These are phyloP conservation scores for Paedocypris sp. DNA, from an alignment of 2,113 vertebrate genomes.

Conservation along the genomic window DNA sequence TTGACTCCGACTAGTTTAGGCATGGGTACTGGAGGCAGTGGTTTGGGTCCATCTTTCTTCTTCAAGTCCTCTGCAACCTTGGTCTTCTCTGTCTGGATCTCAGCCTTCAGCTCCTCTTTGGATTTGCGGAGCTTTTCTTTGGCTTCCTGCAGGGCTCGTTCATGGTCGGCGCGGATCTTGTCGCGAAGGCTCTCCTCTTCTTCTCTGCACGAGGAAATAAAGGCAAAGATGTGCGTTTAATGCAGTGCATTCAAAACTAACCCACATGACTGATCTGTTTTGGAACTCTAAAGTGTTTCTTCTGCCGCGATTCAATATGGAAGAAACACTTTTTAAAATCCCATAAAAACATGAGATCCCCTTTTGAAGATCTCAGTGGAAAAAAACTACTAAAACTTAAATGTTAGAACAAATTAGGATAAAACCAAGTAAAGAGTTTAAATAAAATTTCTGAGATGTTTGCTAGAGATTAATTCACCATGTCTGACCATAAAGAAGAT, in stretches of 20 bases:
- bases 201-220: constrained; percentile 62
- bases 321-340: no score
- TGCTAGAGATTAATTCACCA: no score
- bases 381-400: no score
- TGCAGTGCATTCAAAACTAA: background rate
- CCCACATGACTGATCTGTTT: no score
- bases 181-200: constrained; percentile 92
- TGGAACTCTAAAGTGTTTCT: no score
- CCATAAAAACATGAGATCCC: no score
- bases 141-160: constrained; percentile 91
- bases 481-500: no score
- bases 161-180: constrained; percentile 95
- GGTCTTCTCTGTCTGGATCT: constrained; percentile 95
- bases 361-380: no score
- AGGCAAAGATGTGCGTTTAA: background rate
- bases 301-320: no score
- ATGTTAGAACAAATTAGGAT: no score
- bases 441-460: no score
- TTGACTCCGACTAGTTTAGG: constrained; percentile 83
- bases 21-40: constrained; percentile 80
- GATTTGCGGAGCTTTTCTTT: constrained; percentile 96
- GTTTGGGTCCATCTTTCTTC: constrained; percentile 67
- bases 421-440: no score
- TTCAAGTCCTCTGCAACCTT: constrained; percentile 83
- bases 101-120: constrained; percentile 81